phyloP scores from a whole-genome alignment of 2,888 invertebrate species.

The Dexiosoma caninum region DNA sequence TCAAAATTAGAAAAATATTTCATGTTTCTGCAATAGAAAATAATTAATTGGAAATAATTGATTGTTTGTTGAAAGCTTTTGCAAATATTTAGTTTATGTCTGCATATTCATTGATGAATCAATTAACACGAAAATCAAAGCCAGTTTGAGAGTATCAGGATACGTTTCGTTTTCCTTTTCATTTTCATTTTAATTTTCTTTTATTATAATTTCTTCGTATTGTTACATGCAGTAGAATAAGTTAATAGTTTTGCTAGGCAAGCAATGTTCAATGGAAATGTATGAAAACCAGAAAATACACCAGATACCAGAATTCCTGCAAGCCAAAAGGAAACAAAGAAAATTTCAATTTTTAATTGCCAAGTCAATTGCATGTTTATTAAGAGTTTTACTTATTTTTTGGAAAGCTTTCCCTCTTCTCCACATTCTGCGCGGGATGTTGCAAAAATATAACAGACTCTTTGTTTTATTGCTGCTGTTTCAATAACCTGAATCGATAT shows the following conservation, averaged over 20 bases:
- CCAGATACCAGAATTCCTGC: background rate
- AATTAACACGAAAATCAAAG: slow-evolving; percentile 38
- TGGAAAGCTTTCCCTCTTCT: background rate
- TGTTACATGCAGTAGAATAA: background rate
- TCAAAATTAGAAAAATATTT: background rate
- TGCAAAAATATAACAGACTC: background rate
- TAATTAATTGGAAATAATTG: background rate
- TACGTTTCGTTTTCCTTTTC: slow-evolving; percentile 1
- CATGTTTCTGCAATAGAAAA: background rate
- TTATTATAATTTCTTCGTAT: no score
- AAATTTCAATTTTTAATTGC: slow-evolving; percentile 63
- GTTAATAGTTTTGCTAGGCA: background rate
- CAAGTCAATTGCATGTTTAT: slow-evolving; percentile 57
- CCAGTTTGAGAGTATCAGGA: slow-evolving; percentile 44
- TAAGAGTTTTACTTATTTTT: slow-evolving; percentile 1
- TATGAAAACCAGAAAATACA: background rate
- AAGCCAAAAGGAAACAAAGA: background rate
- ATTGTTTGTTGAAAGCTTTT: background rate
- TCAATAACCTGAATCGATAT: background rate
- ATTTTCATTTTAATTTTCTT: background rate
- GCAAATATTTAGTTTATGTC: slow-evolving; percentile 7
- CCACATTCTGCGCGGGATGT: no score
- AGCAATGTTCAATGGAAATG: background rate
- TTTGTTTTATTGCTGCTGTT: background rate
- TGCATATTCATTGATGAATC: slow-evolving; percentile 43